phyloP scores from a whole-genome alignment of 2,888 invertebrate genomes.

The Drosophila testacea region DNA sequence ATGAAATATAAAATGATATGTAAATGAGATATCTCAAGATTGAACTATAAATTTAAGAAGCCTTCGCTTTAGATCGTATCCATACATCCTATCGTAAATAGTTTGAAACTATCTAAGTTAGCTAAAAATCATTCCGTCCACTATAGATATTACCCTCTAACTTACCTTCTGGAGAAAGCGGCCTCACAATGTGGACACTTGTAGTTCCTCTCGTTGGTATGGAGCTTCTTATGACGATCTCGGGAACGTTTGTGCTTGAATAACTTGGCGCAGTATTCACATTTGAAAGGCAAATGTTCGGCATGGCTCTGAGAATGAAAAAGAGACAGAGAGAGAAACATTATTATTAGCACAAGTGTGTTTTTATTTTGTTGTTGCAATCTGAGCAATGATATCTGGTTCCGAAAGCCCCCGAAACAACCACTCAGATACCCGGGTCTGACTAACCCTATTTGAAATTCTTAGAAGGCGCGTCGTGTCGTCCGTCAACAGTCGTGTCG shows the following conservation, averaged over 20 bases:
- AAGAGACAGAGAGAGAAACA: conserved; percentile 2
- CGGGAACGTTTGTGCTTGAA: conserved; percentile 98
- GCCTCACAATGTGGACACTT: conserved; percentile 96
- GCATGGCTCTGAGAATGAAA: conserved; percentile 88
- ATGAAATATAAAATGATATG: too few relatives aligned
- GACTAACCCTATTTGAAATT: conserved; percentile 75
- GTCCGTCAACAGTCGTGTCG: conserved; percentile 53
- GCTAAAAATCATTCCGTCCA: too few relatives aligned
- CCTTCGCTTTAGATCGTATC: too few relatives aligned
- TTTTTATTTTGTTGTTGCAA: conserved; percentile 28
- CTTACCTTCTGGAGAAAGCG: conserved; percentile 95
- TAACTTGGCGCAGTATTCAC: conserved; percentile 95
- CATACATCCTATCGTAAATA: too few relatives aligned
- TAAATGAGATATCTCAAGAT: too few relatives aligned
- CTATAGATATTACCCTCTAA: background rate
- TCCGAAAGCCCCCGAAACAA: conserved; percentile 12
- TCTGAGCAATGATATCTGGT: conserved; percentile 38
- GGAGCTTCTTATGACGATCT: conserved; percentile 96
- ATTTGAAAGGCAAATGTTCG: conserved; percentile 96
- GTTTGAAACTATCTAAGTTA: too few relatives aligned
- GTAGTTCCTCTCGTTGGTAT: conserved; percentile 96
- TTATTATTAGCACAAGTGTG: conserved; percentile 36
- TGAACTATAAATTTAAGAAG: too few relatives aligned
- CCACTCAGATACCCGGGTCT: conserved; percentile 5
- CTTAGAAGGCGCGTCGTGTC: conserved; percentile 65